Conservation (phyloP, 2,113 vertebrate genomes). For the Tyto alba region DNA sequence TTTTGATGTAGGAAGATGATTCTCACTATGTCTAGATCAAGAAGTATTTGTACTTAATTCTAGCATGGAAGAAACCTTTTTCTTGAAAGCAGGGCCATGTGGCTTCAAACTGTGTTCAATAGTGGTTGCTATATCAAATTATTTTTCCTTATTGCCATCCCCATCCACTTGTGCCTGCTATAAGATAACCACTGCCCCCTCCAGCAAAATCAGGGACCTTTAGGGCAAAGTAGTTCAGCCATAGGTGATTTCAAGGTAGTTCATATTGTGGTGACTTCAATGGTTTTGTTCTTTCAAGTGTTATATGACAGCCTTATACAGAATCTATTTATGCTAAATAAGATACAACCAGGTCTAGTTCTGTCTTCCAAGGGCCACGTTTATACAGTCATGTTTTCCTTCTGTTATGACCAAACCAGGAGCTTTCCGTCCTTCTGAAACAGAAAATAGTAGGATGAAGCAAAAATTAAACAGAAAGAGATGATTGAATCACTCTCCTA, state of each 20-base stretch:
- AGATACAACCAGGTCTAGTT: background rate
- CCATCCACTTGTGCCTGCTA: background rate
- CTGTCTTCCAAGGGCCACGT: background rate
- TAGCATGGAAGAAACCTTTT: background rate
- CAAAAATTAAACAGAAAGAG: slow-evolving; percentile 3
- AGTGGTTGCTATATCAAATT: background rate
- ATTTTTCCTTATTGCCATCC: background rate
- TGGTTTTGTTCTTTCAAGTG: background rate
- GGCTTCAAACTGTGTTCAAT: background rate
- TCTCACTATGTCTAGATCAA: background rate
- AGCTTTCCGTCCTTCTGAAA: background rate
- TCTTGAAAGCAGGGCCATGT: background rate
- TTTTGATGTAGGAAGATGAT: background rate
- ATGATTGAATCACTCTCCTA: background rate
- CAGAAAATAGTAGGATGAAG: background rate
- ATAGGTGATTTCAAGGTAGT: background rate
- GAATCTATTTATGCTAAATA: background rate
- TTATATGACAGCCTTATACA: background rate
- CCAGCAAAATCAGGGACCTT: background rate
- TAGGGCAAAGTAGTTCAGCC: background rate
- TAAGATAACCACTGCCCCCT: background rate
- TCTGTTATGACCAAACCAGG: background rate
- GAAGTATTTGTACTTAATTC: background rate
- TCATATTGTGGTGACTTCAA: background rate
- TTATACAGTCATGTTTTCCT: background rate